Conservation (phyloP, 2,797 vertebrate genomes). For the Rallus crepitans region DNA sequence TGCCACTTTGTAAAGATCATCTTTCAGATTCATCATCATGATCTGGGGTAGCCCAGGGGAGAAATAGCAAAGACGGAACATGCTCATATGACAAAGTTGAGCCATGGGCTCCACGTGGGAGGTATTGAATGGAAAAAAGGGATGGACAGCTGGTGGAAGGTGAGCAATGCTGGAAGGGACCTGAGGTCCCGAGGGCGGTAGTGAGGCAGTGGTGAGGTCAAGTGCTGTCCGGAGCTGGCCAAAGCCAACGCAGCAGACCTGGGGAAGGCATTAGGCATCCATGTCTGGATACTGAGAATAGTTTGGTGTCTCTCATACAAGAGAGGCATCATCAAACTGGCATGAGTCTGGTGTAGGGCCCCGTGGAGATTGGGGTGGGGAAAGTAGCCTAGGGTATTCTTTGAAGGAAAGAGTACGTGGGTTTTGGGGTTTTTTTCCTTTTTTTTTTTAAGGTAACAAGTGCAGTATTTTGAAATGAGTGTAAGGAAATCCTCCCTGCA, state of each 20-base stretch:
- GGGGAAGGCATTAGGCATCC: neutral
- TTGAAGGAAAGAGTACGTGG: neutral
- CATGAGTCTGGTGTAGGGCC: accelerated
- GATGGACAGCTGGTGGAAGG: neutral
- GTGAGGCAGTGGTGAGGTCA: neutral
- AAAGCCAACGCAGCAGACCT: neutral
- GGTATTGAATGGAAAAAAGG: neutral
- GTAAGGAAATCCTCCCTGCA: neutral
- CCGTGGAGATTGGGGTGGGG: accelerated
- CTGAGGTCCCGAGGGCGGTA: no score
- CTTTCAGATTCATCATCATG: neutral
- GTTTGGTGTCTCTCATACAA: neutral
- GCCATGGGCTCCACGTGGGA: neutral
- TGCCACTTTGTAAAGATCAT: neutral
- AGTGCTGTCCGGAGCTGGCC: neutral
- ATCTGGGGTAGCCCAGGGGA: neutral
- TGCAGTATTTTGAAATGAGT: neutral
- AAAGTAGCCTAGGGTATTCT: neutral
- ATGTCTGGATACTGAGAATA: accelerated
- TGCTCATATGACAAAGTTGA: neutral
- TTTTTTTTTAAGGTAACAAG: neutral
- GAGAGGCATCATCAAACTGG: neutral
- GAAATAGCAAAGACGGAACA: neutral
- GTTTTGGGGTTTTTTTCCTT: neutral
- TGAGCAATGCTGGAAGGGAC: neutral